Evolutionary conservation across 2,797 vertebrate genomes (phyloP), one percentile per base, ranked within the genome.

Genomic region (Rachycentron canadum): DNA sequence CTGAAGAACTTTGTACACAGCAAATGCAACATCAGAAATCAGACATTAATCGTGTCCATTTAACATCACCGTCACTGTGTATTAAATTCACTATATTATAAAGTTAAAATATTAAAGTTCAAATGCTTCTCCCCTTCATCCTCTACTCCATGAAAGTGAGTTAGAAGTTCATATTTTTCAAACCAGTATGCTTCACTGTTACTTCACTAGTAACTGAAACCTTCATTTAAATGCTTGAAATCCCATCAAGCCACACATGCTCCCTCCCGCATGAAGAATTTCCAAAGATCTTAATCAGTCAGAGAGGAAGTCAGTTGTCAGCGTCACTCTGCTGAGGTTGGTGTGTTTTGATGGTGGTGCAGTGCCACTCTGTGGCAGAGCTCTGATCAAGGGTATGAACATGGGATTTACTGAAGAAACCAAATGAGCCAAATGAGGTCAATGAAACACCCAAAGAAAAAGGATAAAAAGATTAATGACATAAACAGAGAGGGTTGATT

Each of bases 361-460:
- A 91, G 88, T 69, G 82, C 89, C 88, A 84, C 89, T 82, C 85
- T 58, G 88, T 91, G 88, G 91, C 63, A 1, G 70, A 77, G 50
- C 59, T 36, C 28, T 11, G 61, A 52, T 21, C 41, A 7, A 78
- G 43, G 56, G 40, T 1, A 3, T 26, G 50, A 21, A 79, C 67
- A 38, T 12, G 25, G 12, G 19, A 61, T 26, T 26, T 14, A 26
- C 2, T 26, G 11, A 38, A 43, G 38, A 36, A 57, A 26, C 59
- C 7, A 8, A 34, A 26, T 3, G 14, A 73, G 36, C 28, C 45
- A 41, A 40, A 81, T 34, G 3, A 45, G 10, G 28, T 58, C 60
- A 40, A 26, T 43, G 65, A 28, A 26, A 1, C 3, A n/a, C 11
- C 8, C 17, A 52, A 6, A 6, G 30, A n/a, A 26, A 14, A 50